Base-by-base conservation (phyloP, 2,888 invertebrate species). In the Lathronympha strigana region DNA sequence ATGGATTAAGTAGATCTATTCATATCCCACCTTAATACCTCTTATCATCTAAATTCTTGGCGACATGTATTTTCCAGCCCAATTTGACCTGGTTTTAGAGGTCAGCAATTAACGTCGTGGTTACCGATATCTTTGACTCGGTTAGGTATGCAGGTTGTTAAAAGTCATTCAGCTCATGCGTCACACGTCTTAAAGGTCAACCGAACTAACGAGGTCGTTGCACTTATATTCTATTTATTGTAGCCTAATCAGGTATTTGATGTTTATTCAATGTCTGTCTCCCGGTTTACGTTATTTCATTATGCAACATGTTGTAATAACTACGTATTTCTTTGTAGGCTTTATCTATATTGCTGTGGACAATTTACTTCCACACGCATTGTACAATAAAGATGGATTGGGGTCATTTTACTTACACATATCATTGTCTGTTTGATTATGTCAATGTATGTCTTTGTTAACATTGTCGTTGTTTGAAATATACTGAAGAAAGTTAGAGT, bases 161-260 rank as follows among this genome's bases (percentile, higher is more conserved):
- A 53, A 51, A 63, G 57, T 21, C 51, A 58, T 53, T 45, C 61
- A 36, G 62, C 57, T 23, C 23, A 8, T 47, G 43, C 63, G 67
- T 63, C 67, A 67, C 54, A 17, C 28, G 36, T 54, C 40, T 61
- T 66, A 54, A 61, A 61, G 61, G 54, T 66, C 28, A 66, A 66
- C 54, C 23, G 47, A 53, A 53, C 49, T 60, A 54, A 53, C 17
- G 64, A 47, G 64, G 60, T 64, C 60, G 31, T 40, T 66, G 53
- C 45, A 66, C 64, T 60, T 60, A 54, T 53, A 43, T 33, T 58
- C 47, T 31, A 17, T 47, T 40, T 43, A 50, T 33, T 36, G 17
- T 63, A 49, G 23, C 38, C 31, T 53, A 60, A 53, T 45, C 43
- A 55, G 19, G 36, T 53, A 36, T 15, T 38, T 13, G n/a, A 28